Evolutionary conservation across 2,797 vertebrate species (phyloP).

Genomic region (Pseudomugil gertrudae): DNA sequence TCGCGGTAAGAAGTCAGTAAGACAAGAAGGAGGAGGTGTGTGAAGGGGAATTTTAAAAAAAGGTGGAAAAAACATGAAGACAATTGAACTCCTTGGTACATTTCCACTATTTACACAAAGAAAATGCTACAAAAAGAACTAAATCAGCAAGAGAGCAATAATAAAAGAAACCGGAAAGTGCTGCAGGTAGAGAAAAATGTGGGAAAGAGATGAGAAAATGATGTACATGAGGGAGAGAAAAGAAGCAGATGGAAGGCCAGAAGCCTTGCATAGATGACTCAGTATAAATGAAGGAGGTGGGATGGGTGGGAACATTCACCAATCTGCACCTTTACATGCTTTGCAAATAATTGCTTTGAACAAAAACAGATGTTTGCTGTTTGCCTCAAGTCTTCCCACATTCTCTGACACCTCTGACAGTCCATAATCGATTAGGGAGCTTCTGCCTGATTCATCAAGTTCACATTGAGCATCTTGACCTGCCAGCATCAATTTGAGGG

Average conservation of each 20-base stretch:
- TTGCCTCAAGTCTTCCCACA: constrained; percentile 44
- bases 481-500: constrained; percentile 27
- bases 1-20: constrained; percentile 43
- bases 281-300: constrained; percentile 49
- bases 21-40: constrained; percentile 9
- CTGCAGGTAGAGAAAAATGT: background rate
- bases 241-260: constrained; percentile 43
- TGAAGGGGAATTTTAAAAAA: constrained; percentile 12
- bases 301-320: constrained; percentile 24
- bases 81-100: constrained; percentile 14
- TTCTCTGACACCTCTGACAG: constrained; percentile 32
- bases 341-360: constrained; percentile 66
- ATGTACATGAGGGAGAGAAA: constrained; percentile 8
- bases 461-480: constrained; percentile 46
- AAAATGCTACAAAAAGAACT: constrained; percentile 29
- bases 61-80: constrained; percentile 20
- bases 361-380: constrained; percentile 70
- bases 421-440: constrained; percentile 60
- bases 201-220: constrained; percentile 11
- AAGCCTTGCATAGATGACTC: constrained; percentile 33
- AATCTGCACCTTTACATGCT: constrained; percentile 25
- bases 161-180: constrained; percentile 19
- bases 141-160: constrained; percentile 8
- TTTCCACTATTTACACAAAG: constrained; percentile 33
- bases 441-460: constrained; percentile 47